phyloP scores from a whole-genome alignment of 2,888 invertebrate species.

The Andrena chrysosceles region DNA sequence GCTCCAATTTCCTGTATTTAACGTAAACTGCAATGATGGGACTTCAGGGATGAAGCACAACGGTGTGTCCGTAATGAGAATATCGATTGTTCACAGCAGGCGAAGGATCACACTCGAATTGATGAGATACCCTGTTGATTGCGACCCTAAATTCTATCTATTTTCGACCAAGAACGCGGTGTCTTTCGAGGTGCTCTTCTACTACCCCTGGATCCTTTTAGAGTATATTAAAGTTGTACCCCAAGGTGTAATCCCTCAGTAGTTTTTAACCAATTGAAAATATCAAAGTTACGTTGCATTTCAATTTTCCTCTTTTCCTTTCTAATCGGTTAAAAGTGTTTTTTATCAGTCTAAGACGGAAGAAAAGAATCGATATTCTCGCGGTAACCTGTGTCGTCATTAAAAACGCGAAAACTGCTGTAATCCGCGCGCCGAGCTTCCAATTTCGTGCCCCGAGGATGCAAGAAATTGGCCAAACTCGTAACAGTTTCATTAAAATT shows the following conservation, averaged over 20 bases:
- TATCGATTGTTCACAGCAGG: conserved; percentile 30
- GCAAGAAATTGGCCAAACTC: background rate
- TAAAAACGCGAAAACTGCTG: background rate
- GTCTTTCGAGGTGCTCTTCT: background rate
- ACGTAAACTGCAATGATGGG: background rate
- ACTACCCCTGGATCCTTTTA: background rate
- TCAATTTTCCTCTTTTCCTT: too few relatives aligned
- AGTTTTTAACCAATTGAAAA: too few relatives aligned
- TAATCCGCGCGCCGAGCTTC: background rate
- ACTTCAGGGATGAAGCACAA: background rate
- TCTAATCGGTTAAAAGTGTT: too few relatives aligned
- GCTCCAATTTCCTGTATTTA: background rate
- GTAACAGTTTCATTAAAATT: conserved; percentile 14
- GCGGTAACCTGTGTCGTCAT: background rate
- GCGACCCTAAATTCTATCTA: conserved; percentile 24
- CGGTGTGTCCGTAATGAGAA: background rate
- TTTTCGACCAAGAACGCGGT: background rate
- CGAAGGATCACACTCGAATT: conserved; percentile 20
- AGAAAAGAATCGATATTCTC: too few relatives aligned
- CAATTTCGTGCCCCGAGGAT: background rate
- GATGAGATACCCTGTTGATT: conserved; percentile 32
- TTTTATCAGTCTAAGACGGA: too few relatives aligned
- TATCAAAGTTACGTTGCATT: too few relatives aligned
- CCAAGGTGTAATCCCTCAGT: too few relatives aligned
- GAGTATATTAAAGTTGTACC: too few relatives aligned